These are phyloP conservation scores for Uloborus plumipes DNA, from an alignment of 2,888 invertebrate genomes.

Conservation along the genomic window DNA sequence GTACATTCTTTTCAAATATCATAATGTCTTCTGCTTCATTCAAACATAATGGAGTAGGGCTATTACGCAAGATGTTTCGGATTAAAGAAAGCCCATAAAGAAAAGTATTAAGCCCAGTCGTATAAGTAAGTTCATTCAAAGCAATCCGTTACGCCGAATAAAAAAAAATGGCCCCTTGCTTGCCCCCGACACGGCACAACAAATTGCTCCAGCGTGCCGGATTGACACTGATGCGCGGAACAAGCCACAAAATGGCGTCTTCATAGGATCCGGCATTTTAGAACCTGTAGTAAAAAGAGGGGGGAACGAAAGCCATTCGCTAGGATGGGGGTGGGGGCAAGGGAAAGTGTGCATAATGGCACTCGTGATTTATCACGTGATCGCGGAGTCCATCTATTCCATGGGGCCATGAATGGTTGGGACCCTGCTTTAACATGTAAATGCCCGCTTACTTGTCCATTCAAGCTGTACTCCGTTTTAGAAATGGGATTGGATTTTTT, in stretches of 20 bases:
- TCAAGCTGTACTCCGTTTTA: conserved; percentile 48
- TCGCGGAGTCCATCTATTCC: conserved; percentile 60
- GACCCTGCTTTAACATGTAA: conserved; percentile 61
- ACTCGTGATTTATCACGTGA: conserved; percentile 61
- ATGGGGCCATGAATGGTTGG: conserved; percentile 56
- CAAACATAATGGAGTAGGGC: too few relatives aligned
- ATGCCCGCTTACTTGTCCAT: conserved; percentile 60
- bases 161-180: too few relatives aligned
- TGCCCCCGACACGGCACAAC: too few relatives aligned
- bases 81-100: too few relatives aligned
- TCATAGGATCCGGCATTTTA: conserved; percentile 19
- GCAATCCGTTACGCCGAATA: too few relatives aligned
- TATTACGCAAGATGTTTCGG: too few relatives aligned
- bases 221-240: neutral
- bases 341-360: conserved; percentile 51
- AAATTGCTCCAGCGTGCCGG: too few relatives aligned
- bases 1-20: too few relatives aligned
- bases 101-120: too few relatives aligned
- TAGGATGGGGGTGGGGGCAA: conserved; percentile 19
- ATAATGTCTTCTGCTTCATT: too few relatives aligned
- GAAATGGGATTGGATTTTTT: conserved; percentile 55
- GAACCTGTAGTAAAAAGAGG: conserved; percentile 18
- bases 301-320: conserved; percentile 11
- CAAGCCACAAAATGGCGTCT: conserved; percentile 48
- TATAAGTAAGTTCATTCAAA: too few relatives aligned